Base-by-base conservation (phyloP, 2,113 vertebrate species). In the Oncorhynchus tshawytscha region DNA sequence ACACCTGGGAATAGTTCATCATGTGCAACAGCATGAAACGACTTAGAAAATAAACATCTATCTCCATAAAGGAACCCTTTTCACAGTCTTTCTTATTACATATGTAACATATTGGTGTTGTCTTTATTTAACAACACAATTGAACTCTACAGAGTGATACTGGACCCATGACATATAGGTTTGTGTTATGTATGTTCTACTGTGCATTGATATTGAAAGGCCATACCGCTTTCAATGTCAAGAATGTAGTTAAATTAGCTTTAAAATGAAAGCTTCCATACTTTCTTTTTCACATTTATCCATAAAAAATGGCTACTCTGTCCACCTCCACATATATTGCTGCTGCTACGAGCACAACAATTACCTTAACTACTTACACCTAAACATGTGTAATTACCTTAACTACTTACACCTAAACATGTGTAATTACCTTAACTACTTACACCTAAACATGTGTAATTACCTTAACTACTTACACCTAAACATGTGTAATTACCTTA, bases 1-100 rank as follows among this genome's bases (percentile, higher is more conserved):
- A 75, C 67, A 75, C 29, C 31, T 60, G 22, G 78, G 74, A 78
- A 74, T 78, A 70, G 54, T 77, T 78, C 24, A 70, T 78, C 70
- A 51, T 1, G 59, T 29, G 51, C 68, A 73, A 51, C 66, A 11
- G 49, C 71, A 39, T 48, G 66, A 73, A 73, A 77, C 6, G 18
- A 18, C 13, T 22, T 39, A 15, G 29, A 48, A 73, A 64, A 67
- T 64, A 74, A 72, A 76, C 18, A 67, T 31, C 29, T 8, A 18
- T 73, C 49, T 62, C 67, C 11, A 65, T 48, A 60, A 45, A 54
- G 22, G 54, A 70, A 20, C 16, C 16, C 13, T 18, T 54, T 12
- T 64, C 16, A 64, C 60, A 64, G 20, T 64, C 60, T 64, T 64
- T 8, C 8, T 45, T 9, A 45, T 45, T 45, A 8, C 60, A 8